These are phyloP conservation scores for Philhelius pedissequus DNA, from an alignment of 2,888 invertebrate species.

Conservation along the genomic window DNA sequence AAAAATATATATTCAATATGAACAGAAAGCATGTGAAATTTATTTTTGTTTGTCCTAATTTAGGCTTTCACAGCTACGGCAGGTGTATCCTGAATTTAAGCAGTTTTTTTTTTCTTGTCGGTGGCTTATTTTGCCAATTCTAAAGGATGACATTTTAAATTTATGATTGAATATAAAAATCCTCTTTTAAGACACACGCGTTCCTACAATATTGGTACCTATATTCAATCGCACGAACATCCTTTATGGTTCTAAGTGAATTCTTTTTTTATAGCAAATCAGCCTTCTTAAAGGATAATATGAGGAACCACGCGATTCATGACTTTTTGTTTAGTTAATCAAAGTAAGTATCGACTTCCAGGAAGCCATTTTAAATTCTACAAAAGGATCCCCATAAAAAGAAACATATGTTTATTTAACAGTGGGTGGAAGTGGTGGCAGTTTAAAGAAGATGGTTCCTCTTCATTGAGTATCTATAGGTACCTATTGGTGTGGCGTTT, in stretches of 20 bases:
- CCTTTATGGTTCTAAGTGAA: not conserved
- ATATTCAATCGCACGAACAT: slow-evolving; percentile 52
- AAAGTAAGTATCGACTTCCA: not conserved
- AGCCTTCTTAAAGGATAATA: slow-evolving; percentile 4
- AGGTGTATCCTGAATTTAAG: slow-evolving; percentile 43
- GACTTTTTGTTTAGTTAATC: slow-evolving; percentile 27
- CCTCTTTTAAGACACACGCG: not conserved
- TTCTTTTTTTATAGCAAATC: slow-evolving; percentile 30
- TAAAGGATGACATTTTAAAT: slow-evolving; percentile 50
- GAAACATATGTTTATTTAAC: too few relatives aligned
- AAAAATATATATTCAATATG: slow-evolving; percentile 31
- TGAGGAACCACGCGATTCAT: slow-evolving; percentile 14
- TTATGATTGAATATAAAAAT: slow-evolving; percentile 66
- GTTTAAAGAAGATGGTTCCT: slow-evolving; percentile 8
- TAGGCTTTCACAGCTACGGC: not conserved
- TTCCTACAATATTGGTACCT: not conserved
- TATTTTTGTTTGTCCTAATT: slow-evolving; percentile 26
- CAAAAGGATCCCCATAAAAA: not conserved
- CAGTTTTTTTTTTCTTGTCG: slow-evolving; percentile 9
- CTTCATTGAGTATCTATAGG: too few relatives aligned
- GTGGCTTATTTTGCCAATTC: slow-evolving; percentile 10
- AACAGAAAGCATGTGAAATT: slow-evolving; percentile 47
- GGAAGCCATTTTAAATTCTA: slow-evolving; percentile 15
- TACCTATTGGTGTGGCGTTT: too few relatives aligned
- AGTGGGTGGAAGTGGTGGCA: slow-evolving; percentile 14